Evolutionary conservation across 2,888 invertebrate genomes (phyloP).

Genomic region (Osmoderma eremita): DNA sequence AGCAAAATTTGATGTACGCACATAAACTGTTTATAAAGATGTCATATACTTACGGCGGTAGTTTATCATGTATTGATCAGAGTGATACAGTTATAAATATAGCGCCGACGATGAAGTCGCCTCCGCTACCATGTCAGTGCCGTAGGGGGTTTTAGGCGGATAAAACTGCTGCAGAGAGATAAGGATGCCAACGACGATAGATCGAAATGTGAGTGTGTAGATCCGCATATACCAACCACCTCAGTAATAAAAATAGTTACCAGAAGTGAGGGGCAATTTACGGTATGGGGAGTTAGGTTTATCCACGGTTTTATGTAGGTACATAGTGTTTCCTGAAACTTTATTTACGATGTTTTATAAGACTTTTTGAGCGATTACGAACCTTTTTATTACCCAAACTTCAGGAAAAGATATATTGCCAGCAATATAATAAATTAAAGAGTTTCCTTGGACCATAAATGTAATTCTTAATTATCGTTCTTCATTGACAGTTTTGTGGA

Average conservation of each 20-base stretch:
- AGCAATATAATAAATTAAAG: neutral
- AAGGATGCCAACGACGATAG: neutral
- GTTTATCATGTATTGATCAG: slow-evolving; percentile 26
- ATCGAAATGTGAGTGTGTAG: neutral
- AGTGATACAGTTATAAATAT: slow-evolving; percentile 20
- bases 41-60: slow-evolving; percentile 25
- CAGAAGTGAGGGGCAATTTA: slow-evolving; percentile 3
- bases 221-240: neutral
- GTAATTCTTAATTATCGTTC: too few species aligned
- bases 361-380: neutral
- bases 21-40: slow-evolving; percentile 24
- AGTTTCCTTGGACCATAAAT: too few species aligned
- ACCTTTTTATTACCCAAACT: neutral
- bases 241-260: slow-evolving; percentile 21
- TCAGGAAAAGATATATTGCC: neutral
- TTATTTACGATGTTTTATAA: slow-evolving; percentile 11
- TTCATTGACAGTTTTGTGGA: too few species aligned
- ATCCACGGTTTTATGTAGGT: slow-evolving; percentile 1
- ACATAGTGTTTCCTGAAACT: slow-evolving; percentile 15
- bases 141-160: neutral
- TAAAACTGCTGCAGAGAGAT: slow-evolving; percentile 3
- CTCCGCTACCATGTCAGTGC: neutral
- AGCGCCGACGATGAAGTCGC: neutral
- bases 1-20: slow-evolving; percentile 23
- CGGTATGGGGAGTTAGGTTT: slow-evolving; percentile 4